These are phyloP conservation scores for Mormyrus lacerda DNA, from an alignment of 2,113 vertebrate genomes.

Conservation along the genomic window DNA sequence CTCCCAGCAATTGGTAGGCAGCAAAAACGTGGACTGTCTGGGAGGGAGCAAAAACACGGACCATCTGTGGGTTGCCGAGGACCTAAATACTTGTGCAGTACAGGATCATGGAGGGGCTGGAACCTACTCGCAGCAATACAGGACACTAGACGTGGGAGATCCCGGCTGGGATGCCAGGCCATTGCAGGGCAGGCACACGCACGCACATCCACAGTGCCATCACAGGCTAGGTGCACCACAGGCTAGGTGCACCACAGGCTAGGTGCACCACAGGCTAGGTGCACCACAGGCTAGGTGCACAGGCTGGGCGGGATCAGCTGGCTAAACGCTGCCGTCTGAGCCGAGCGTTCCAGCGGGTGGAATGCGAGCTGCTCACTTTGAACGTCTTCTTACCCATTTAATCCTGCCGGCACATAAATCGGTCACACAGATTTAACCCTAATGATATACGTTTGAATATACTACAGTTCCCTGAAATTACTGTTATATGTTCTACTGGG, in stretches of 20 bases:
- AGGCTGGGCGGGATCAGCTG: background rate
- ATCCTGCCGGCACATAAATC: background rate
- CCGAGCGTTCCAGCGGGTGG: background rate
- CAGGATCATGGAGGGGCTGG: background rate
- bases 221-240: background rate
- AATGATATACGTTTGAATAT: background rate
- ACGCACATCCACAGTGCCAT: background rate
- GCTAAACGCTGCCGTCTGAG: background rate
- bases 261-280: background rate
- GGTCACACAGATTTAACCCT: background rate
- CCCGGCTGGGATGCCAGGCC: background rate
- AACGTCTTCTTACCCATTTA: background rate
- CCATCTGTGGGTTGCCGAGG: background rate
- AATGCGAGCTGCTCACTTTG: background rate
- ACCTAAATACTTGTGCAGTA: background rate
- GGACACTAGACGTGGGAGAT: background rate
- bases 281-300: too few species aligned
- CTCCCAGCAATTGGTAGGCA: background rate
- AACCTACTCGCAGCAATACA: background rate
- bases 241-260: background rate
- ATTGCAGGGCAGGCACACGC: background rate
- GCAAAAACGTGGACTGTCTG: background rate
- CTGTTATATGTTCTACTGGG: background rate
- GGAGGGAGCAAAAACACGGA: background rate
- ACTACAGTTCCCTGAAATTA: background rate